Conservation (phyloP, 2,113 vertebrate species). For the Sturnira hondurensis region DNA sequence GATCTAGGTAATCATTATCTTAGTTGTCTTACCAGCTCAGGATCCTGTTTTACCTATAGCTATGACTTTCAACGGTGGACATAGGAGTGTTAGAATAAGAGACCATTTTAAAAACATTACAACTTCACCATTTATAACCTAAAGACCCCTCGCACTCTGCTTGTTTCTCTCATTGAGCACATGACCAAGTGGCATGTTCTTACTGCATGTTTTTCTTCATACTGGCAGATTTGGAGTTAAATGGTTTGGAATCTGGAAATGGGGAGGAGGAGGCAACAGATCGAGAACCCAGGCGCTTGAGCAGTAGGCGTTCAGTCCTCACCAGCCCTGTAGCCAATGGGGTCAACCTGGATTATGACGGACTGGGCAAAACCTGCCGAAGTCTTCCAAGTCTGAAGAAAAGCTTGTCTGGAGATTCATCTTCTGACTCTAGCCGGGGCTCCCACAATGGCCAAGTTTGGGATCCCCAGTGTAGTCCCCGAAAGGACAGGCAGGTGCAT, state of each 20-base stretch:
- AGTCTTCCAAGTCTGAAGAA: constrained; percentile 81
- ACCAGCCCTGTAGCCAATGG: constrained; percentile 84
- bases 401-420: constrained; percentile 80
- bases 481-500: constrained; percentile 81
- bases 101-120: not conserved
- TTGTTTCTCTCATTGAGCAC: not conserved
- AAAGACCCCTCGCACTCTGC: not conserved
- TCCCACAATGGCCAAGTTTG: constrained; percentile 84
- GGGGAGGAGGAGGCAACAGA: constrained; percentile 78
- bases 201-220: not conserved
- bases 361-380: constrained; percentile 79
- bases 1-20: not conserved
- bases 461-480: constrained; percentile 76
- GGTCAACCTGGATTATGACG: constrained; percentile 82
- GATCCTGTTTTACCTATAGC: not conserved
- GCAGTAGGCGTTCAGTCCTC: constrained; percentile 78
- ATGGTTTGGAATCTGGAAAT: constrained; percentile 79
- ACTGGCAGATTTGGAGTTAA: constrained; percentile 83
- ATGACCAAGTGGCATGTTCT: not conserved
- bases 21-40: not conserved
- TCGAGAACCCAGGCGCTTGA: constrained; percentile 77
- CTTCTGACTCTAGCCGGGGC: constrained; percentile 79
- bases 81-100: not conserved
- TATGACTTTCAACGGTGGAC: not conserved
- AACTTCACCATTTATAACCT: not conserved